A percentile compares a stretch with the other conserved stretches of the same genome.
phyloP scores from a whole-genome alignment of 2,113 vertebrate species.

The Typhlomys cinereus region DNA sequence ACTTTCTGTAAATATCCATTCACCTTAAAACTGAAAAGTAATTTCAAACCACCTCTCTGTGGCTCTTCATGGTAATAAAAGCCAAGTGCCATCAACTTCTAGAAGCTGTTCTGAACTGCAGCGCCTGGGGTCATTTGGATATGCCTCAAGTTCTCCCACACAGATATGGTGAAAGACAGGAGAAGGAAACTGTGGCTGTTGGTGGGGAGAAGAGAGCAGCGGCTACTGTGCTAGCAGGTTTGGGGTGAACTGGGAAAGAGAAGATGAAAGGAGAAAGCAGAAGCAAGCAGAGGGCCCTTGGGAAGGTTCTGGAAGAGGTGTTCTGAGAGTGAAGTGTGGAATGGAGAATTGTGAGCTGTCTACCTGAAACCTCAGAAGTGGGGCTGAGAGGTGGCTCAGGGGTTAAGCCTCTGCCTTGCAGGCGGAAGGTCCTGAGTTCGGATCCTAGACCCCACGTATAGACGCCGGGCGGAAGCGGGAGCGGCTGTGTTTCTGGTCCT shows the following conservation, averaged over 20 bases:
- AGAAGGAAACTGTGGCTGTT: not conserved
- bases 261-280: not conserved
- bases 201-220: not conserved
- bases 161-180: not conserved
- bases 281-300: not conserved
- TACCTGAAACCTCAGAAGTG: too few species aligned
- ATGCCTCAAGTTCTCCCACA: not conserved
- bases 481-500: too few species aligned
- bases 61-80: conserved; percentile 23
- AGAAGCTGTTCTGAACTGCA: not conserved
- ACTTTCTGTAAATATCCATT: conserved; percentile 12
- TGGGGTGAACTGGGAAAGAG: not conserved
- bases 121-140: not conserved
- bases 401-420: too few species aligned
- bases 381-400: not conserved
- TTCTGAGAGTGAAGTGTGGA: not conserved
- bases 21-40: conserved; percentile 23
- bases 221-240: not conserved
- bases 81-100: not conserved
- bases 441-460: too few species aligned
- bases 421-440: too few species aligned
- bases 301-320: not conserved
- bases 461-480: too few species aligned
- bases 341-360: too few species aligned
- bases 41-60: not conserved